phyloP scores from a whole-genome alignment of 2,113 vertebrate genomes.

The Prinia subflava region DNA sequence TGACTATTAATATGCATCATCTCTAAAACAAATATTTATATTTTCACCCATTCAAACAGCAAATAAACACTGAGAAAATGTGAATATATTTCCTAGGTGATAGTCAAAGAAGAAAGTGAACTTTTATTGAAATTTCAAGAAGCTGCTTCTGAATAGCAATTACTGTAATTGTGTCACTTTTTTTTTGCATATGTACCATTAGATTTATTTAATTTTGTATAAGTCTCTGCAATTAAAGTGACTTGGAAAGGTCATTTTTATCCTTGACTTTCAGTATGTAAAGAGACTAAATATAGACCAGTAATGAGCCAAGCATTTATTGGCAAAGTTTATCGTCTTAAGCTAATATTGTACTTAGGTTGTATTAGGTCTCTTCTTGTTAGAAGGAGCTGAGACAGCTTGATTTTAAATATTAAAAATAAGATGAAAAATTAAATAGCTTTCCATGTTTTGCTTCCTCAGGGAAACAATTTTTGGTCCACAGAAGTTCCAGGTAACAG shows the following conservation, averaged over 20 bases:
- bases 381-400: neutral
- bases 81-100: neutral
- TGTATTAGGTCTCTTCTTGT: neutral
- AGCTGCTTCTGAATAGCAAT: neutral
- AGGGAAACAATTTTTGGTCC: neutral
- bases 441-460: neutral
- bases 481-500: neutral
- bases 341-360: neutral
- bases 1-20: neutral
- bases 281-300: neutral
- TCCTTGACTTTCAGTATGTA: neutral
- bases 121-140: neutral
- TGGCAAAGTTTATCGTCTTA: neutral
- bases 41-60: neutral
- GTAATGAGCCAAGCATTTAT: neutral
- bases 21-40: neutral
- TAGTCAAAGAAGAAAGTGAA: neutral
- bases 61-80: neutral
- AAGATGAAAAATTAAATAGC: slow-evolving; percentile 5
- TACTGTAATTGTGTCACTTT: neutral
- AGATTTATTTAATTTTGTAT: neutral
- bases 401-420: slow-evolving; percentile 40
- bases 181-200: neutral
- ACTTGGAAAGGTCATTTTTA: neutral
- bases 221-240: neutral